A percentile compares a stretch with the other conserved stretches of the same genome.
These are phyloP conservation scores for Athalia cordata DNA, from an alignment of 2,888 invertebrate species.

Conservation along the genomic window DNA sequence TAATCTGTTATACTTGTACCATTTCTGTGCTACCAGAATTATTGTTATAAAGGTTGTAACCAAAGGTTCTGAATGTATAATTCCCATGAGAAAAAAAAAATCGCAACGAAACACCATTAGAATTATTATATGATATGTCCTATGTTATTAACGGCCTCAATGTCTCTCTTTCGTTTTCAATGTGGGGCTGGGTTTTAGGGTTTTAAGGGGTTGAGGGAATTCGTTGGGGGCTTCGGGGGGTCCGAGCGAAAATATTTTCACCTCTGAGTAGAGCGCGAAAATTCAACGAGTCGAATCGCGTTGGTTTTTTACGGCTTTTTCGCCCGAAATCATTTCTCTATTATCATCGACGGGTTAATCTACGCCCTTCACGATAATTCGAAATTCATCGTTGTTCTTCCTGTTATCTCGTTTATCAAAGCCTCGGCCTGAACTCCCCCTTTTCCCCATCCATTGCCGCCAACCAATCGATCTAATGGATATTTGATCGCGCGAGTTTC, in stretches of 20 bases:
- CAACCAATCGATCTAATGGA: background rate
- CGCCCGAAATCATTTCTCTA: no score
- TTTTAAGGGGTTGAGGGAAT: conserved; percentile 52
- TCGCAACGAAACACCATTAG: background rate
- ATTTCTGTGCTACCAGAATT: conserved; percentile 9
- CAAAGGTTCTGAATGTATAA: no score
- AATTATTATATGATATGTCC: background rate
- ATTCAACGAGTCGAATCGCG: no score
- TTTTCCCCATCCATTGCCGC: no score
- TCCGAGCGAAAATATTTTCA: background rate
- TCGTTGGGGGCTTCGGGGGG: background rate
- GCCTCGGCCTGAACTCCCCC: no score
- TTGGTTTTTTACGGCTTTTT: no score
- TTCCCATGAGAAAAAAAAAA: no score
- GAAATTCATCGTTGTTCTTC: no score
- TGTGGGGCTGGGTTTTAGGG: conserved; percentile 60
- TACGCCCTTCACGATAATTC: no score
- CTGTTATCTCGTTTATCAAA: no score
- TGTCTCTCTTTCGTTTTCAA: conserved; percentile 48
- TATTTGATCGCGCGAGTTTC: background rate
- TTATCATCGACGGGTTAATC: no score
- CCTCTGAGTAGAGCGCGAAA: background rate
- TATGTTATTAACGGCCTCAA: conserved; percentile 2
- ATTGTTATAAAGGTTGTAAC: background rate
- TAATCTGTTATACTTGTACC: background rate